Evolutionary conservation across 2,797 vertebrate genomes (phyloP).

Genomic region (Varecia variegata): DNA sequence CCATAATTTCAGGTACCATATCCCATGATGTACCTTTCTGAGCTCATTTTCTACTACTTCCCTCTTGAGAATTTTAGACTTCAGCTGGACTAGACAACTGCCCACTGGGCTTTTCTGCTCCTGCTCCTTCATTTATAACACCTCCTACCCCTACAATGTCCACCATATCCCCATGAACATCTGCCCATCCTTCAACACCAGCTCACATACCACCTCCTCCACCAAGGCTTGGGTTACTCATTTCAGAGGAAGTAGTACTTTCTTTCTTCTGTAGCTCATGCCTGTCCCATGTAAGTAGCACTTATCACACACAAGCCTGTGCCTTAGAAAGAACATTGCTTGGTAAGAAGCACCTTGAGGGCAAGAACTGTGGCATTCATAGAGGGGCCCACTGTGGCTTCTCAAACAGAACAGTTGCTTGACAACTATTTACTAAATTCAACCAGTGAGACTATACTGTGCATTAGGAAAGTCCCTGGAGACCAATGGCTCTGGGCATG

Average conservation of each 20-base stretch:
- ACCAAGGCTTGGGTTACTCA: not conserved
- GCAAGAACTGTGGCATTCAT: not conserved
- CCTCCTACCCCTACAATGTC: not conserved
- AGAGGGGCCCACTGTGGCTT: not conserved
- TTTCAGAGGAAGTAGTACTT: not conserved
- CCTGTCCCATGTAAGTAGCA: not conserved
- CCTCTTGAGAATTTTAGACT: not conserved
- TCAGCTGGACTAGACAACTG: not conserved
- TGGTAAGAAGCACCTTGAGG: not conserved
- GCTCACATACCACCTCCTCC: not conserved
- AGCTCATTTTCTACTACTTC: not conserved
- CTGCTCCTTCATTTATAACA: not conserved
- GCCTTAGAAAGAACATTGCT: not conserved
- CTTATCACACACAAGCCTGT: not conserved
- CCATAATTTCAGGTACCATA: not conserved
- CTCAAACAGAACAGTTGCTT: slow-evolving; percentile 12
- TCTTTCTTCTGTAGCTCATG: not conserved
- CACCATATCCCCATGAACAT: not conserved
- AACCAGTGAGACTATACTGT: not conserved
- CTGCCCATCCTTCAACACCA: not conserved
- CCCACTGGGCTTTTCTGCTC: not conserved
- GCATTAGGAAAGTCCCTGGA: not conserved
- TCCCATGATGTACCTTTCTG: not conserved
- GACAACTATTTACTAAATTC: not conserved
- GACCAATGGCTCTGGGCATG: not conserved